These are phyloP conservation scores for Peromyscus eremicus DNA, from an alignment of 2,797 vertebrate species.

Conservation along the genomic window DNA sequence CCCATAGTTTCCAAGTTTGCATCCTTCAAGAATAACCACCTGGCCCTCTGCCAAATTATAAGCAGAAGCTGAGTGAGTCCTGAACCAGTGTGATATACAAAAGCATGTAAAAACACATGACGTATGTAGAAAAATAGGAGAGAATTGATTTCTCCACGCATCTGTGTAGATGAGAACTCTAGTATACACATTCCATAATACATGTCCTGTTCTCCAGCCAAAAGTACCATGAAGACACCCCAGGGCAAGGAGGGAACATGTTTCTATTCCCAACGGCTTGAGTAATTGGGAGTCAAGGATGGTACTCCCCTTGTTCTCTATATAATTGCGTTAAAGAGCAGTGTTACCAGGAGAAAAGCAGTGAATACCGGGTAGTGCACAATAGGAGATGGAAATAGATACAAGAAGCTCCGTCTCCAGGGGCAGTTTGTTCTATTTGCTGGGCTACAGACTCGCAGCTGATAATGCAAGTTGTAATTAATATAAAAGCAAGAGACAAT, in stretches of 20 bases:
- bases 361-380: slow-evolving; percentile 90
- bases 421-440: slow-evolving; percentile 97
- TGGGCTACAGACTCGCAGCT: slow-evolving; percentile 96
- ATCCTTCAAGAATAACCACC: slow-evolving; percentile 77
- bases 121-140: slow-evolving; percentile 43
- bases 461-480: slow-evolving; percentile 99
- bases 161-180: not conserved
- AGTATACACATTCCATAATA: slow-evolving; percentile 63
- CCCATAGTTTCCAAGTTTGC: slow-evolving; percentile 79
- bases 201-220: slow-evolving; percentile 72
- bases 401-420: slow-evolving; percentile 95
- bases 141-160: slow-evolving; percentile 1
- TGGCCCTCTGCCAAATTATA: slow-evolving; percentile 75
- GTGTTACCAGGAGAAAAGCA: slow-evolving; percentile 94
- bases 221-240: slow-evolving; percentile 78
- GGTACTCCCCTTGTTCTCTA: slow-evolving; percentile 92
- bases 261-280: slow-evolving; percentile 94
- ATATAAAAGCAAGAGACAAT: slow-evolving; percentile 99
- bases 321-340: slow-evolving; percentile 98
- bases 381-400: slow-evolving; percentile 96
- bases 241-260: slow-evolving; percentile 87
- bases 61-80: slow-evolving; percentile 74
- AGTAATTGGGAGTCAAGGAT: slow-evolving; percentile 97
- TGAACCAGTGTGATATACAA: slow-evolving; percentile 58
- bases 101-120: slow-evolving; percentile 70